phyloP scores from a whole-genome alignment of 2,797 vertebrate species.

The Trachops cirrhosus region DNA sequence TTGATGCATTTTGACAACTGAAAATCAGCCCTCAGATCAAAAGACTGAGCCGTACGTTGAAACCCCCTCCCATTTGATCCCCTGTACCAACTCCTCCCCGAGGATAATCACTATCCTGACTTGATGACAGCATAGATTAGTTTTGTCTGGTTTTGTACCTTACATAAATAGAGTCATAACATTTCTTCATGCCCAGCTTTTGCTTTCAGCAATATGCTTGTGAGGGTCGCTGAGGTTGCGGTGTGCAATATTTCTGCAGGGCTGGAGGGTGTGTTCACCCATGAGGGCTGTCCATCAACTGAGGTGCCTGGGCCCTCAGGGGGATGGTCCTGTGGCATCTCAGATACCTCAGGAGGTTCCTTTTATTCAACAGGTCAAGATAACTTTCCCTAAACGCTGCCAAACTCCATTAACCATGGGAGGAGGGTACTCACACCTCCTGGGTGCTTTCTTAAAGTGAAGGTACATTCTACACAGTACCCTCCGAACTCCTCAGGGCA shows the following conservation, averaged over 20 bases:
- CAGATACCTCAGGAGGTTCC: not conserved
- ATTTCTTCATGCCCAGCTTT: not conserved
- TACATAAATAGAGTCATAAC: not conserved
- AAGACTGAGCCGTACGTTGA: not conserved
- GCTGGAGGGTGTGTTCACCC: rapidly evolving
- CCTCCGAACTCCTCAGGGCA: not conserved
- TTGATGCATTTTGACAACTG: not conserved
- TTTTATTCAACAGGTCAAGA: not conserved
- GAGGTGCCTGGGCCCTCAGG: not conserved
- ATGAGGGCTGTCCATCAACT: not conserved
- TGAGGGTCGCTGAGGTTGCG: rapidly evolving
- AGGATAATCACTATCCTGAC: not conserved
- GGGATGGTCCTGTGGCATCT: not conserved
- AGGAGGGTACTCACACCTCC: not conserved
- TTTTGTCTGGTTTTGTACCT: not conserved
- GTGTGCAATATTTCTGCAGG: not conserved
- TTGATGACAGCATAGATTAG: not conserved
- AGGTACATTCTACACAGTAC: rapidly evolving
- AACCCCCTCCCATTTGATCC: not conserved
- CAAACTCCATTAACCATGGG: not conserved
- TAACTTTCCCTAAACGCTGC: not conserved
- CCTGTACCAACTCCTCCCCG: not conserved
- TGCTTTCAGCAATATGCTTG: not conserved
- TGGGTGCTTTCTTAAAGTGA: not conserved
- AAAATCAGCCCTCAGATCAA: not conserved